phyloP scores from a whole-genome alignment of 2,888 invertebrate species.

The Eustalomyia histrio region DNA sequence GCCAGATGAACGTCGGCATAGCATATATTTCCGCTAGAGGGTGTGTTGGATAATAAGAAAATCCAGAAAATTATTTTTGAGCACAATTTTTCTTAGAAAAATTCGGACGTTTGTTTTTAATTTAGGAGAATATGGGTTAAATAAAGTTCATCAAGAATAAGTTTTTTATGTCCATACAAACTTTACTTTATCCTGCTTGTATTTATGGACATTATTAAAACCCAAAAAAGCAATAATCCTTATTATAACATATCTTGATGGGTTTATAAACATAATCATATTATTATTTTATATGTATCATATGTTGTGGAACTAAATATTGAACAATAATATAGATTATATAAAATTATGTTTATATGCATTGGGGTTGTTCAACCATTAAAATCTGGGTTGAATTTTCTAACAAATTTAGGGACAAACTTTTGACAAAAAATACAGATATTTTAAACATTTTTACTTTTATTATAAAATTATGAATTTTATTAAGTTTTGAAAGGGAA shows the following conservation, averaged over 20 bases:
- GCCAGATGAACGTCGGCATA: no score
- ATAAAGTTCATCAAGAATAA: no score
- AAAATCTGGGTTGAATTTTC: neutral
- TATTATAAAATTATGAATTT: no score
- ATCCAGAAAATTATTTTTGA: no score
- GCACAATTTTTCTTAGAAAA: no score
- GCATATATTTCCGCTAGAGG: no score
- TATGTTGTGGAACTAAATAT: neutral
- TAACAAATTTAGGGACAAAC: no score
- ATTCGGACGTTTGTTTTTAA: no score
- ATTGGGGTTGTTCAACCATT: neutral
- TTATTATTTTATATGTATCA: slow-evolving; percentile 7
- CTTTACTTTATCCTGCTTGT: neutral
- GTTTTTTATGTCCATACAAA: neutral
- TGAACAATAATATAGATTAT: slow-evolving; percentile 4
- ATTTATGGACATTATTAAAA: neutral
- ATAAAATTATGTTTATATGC: neutral
- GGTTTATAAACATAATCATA: slow-evolving; percentile 6
- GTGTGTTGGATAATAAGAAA: no score
- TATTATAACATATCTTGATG: slow-evolving; percentile 17
- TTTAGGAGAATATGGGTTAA: no score
- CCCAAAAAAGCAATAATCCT: neutral
- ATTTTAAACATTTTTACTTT: no score
- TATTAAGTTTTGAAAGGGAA: no score
- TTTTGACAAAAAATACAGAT: neutral